Evolutionary conservation across 2,797 vertebrate species (phyloP), one percentile per base, ranked within the genome.

Genomic region (Cyclura pinguis): DNA sequence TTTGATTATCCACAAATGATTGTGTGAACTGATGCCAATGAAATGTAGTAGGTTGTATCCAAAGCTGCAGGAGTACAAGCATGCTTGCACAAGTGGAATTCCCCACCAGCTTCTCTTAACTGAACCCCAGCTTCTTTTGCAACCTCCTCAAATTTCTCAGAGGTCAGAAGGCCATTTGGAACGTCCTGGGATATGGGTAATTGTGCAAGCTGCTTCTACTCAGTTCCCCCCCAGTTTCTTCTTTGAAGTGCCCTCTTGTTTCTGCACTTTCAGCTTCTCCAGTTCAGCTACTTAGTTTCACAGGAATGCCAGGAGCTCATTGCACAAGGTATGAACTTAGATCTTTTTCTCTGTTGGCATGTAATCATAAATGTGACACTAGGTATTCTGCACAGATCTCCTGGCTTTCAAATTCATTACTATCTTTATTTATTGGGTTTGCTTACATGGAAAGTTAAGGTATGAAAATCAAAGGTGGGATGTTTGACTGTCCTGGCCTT

Each of bases 381-480:
- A 67, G 32, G 16, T 18, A 52, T 4, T 50, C 24, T 14, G 3
- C 27, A 59, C 6, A 57, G 35, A n/a, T 18, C 20, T 29, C 20
- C 4, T 80, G 29, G 20, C 22, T 69, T 72, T 81, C 7, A 6
- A 6, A 50, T 82, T 82, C 67, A 82, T 73, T 57, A 57, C 24
- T 59, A 18, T 29, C 72, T 72, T 72, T 82, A 50, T 72, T 67
- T 64, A 47, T 69, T 42, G 22, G 38, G 22, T 14, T 67, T 84
- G 38, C 67, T 84, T 69, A 67, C 50, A 9, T 57, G 22, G 13
- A 85, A 92, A 87, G 85, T 84, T 20, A 80, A 59, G 18, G 64
- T 87, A 80, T 35, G 32, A 80, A 52, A 62, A 13, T 47, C 57
- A 87, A 87, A 20, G 6, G 10, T 80, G 12, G 59, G 32, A 80